Conservation (phyloP, 2,797 vertebrate species). For the Gymnoscopelus braueri region DNA sequence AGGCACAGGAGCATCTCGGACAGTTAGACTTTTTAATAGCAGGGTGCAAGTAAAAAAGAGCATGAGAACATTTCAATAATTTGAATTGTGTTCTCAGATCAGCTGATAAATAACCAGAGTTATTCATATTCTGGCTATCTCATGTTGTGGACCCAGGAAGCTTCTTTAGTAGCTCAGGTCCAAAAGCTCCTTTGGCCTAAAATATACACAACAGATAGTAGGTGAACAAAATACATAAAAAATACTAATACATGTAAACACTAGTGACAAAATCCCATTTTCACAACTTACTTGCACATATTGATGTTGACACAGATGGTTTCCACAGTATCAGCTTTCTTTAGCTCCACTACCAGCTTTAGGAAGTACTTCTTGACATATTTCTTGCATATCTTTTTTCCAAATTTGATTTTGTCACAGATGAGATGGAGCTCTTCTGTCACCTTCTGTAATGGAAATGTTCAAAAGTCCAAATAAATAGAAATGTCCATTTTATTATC, state of each 20-base stretch:
- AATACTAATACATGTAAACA: neutral
- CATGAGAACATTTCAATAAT: no score
- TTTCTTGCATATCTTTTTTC: constrained; percentile 20
- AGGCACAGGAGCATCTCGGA: no score
- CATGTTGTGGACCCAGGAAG: accelerated
- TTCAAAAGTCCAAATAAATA: neutral
- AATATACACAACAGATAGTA: constrained; percentile 27
- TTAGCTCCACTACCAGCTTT: constrained; percentile 50
- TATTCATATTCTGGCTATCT: neutral
- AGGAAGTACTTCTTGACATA: constrained; percentile 29
- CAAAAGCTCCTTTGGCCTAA: constrained; percentile 43
- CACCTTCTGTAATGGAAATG: constrained; percentile 28
- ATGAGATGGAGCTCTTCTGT: neutral
- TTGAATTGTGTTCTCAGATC: no score
- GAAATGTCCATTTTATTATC: neutral
- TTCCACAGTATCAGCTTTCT: constrained; percentile 53
- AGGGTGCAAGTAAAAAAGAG: no score
- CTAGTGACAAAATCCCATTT: neutral
- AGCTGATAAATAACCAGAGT: no score
- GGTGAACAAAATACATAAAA: neutral
- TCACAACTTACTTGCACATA: constrained; percentile 65
- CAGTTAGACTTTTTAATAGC: no score
- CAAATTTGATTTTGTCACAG: constrained; percentile 21
- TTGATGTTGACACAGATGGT: constrained; percentile 60
- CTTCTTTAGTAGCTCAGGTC: constrained; percentile 4